A percentile compares a stretch with the other conserved stretches of the same genome.
Conservation (phyloP, 2,797 vertebrate species). For the Otus scops region DNA sequence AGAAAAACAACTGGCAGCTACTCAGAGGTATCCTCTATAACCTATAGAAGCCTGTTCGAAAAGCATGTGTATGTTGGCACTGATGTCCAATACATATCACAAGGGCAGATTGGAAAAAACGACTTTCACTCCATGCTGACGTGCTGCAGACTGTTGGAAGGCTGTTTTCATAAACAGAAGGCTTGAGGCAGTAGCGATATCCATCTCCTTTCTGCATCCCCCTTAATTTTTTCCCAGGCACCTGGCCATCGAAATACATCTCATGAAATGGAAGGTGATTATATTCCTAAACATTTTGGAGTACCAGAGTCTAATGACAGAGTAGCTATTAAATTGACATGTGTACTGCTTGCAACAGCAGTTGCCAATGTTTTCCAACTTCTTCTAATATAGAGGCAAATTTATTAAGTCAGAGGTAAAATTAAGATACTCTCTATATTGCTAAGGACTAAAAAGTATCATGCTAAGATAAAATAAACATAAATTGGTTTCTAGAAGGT, state of each 20-base stretch:
- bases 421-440: background rate
- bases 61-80: background rate
- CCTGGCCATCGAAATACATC: background rate
- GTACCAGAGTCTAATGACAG: background rate
- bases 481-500: background rate
- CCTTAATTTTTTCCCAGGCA: background rate
- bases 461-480: background rate
- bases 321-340: background rate
- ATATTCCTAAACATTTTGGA: background rate
- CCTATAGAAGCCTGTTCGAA: background rate
- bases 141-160: background rate
- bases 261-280: background rate
- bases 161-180: background rate
- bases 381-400: background rate
- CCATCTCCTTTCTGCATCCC: background rate
- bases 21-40: background rate
- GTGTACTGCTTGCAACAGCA: background rate
- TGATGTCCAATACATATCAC: background rate
- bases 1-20: background rate
- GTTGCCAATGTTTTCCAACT: background rate
- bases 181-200: background rate
- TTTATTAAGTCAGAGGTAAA: background rate
- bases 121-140: background rate
- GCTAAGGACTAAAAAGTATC: background rate
- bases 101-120: background rate